Percentiles rank a stretch among this genome's conserved stretches.
Conservation (phyloP, 2,888 invertebrate genomes). For the Rugalucina vietnamica region DNA sequence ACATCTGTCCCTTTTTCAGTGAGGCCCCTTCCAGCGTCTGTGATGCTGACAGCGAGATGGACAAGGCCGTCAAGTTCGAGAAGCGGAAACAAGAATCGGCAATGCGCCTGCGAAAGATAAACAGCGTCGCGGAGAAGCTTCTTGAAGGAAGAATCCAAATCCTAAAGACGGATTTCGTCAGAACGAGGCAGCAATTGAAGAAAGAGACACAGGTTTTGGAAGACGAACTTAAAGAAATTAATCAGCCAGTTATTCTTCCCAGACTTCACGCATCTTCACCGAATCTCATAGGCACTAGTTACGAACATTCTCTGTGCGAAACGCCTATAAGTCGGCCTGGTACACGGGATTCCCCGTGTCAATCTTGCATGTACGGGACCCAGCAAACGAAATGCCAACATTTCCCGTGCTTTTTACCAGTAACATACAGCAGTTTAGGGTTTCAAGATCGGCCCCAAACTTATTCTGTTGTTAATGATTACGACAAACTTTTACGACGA, state of each 20-base stretch:
- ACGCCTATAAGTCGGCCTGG: slow-evolving; percentile 3
- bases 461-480: slow-evolving; percentile 66
- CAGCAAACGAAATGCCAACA: slow-evolving; percentile 63
- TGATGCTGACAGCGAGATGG: slow-evolving; percentile 61
- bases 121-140: slow-evolving; percentile 59
- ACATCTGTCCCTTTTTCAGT: too few relatives aligned
- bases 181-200: slow-evolving; percentile 51
- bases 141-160: slow-evolving; percentile 53
- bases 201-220: slow-evolving; percentile 61
- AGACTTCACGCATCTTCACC: slow-evolving; percentile 48
- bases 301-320: slow-evolving; percentile 42
- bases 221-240: slow-evolving; percentile 54
- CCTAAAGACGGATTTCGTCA: slow-evolving; percentile 50
- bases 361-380: slow-evolving; percentile 58
- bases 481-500: slow-evolving; percentile 55
- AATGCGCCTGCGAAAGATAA: slow-evolving; percentile 62
- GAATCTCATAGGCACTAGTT: slow-evolving; percentile 46
- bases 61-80: slow-evolving; percentile 56
- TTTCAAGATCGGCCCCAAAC: slow-evolving; percentile 48
- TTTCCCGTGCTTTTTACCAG: slow-evolving; percentile 73
- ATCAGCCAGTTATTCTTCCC: slow-evolving; percentile 20
- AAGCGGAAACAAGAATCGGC: slow-evolving; percentile 61
- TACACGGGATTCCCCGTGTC: slow-evolving; percentile 37
- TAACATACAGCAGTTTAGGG: slow-evolving; percentile 71
- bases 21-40: slow-evolving; percentile 44